A percentile compares a stretch with the other conserved stretches of the same genome.
These are phyloP conservation scores for Lycorma delicatula DNA, from an alignment of 1,140 invertebrate genomes.

Conservation along the genomic window DNA sequence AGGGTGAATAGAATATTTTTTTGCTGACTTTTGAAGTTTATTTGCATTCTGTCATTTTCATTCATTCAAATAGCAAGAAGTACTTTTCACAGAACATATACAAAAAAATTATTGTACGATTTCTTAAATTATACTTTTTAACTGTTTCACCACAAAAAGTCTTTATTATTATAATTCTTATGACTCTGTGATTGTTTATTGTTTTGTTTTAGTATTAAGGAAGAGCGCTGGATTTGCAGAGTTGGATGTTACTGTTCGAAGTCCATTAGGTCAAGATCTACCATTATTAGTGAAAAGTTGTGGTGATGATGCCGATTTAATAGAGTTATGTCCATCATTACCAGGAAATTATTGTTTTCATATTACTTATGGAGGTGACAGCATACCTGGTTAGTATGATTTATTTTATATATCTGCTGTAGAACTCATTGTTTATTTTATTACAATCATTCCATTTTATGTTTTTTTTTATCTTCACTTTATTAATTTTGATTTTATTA, in stretches of 20 bases:
- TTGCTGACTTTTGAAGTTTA: no score
- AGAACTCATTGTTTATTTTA: not conserved
- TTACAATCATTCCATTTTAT: not conserved
- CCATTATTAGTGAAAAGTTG: constrained; percentile 69
- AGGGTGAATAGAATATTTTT: no score
- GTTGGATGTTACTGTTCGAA: constrained; percentile 77
- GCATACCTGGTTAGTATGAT: constrained; percentile 33
- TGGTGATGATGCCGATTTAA: constrained; percentile 60
- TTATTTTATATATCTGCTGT: not conserved
- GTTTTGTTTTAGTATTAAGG: constrained; percentile 67
- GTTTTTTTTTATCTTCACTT: no score
- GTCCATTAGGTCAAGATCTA: constrained; percentile 78
- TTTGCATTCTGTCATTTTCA: no score
- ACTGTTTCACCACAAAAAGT: no score
- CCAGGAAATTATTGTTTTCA: constrained; percentile 85
- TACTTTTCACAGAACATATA: no score
- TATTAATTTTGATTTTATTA: no score
- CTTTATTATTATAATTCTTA: no score
- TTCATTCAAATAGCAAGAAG: no score
- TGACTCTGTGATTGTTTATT: no score
- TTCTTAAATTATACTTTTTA: no score
- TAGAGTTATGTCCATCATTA: constrained; percentile 78
- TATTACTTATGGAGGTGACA: constrained; percentile 75
- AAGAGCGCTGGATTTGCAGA: constrained; percentile 83
- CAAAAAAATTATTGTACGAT: no score